phyloP scores from a whole-genome alignment of 2,797 vertebrate genomes.

The Cynopterus sphinx region DNA sequence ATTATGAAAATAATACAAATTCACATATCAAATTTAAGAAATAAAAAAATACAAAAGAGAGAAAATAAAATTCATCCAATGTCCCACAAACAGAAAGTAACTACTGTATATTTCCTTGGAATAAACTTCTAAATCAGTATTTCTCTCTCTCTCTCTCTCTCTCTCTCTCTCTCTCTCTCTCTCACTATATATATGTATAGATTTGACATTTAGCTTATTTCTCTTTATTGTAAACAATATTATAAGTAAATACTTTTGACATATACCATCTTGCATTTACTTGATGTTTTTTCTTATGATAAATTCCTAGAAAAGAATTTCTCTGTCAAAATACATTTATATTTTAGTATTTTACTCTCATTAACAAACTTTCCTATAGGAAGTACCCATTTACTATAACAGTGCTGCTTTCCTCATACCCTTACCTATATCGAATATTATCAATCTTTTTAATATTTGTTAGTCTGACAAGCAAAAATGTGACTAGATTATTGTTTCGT shows the following conservation, averaged over 20 bases:
- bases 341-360: background rate
- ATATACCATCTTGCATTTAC: background rate
- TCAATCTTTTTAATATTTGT: background rate
- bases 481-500: background rate
- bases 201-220: background rate
- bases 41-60: background rate
- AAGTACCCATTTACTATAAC: background rate
- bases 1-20: background rate
- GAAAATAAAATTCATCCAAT: background rate
- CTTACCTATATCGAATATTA: background rate
- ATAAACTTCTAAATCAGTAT: background rate
- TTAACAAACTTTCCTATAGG: background rate
- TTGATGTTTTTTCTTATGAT: background rate
- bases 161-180: background rate
- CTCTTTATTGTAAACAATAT: background rate
- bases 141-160: background rate
- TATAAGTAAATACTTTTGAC: background rate
- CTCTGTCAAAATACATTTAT: background rate
- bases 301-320: background rate
- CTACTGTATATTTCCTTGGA: background rate
- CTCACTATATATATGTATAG: background rate
- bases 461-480: background rate
- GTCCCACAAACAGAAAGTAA: background rate
- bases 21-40: background rate
- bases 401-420: background rate